Evolutionary conservation across 1,140 invertebrate species (phyloP), one percentile per base, ranked within the genome.

Genomic region (Heliconius hermathena): DNA sequence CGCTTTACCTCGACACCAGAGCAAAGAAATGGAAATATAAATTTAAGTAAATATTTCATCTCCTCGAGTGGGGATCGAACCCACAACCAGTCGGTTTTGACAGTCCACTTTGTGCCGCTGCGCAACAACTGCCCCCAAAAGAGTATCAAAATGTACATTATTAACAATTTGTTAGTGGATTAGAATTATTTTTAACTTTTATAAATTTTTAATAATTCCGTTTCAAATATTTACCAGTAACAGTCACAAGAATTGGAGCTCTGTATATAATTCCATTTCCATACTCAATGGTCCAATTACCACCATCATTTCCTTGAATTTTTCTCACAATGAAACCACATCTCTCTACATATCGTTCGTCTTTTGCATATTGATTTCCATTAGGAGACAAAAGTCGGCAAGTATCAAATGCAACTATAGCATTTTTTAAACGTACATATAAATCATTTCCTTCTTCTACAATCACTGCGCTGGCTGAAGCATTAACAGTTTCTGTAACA

Each of bases 281-380:
- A 79, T 89, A 91, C 1, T 77, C 70, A 75, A 94, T 93, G 71
- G 74, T 71, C 92, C 91, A 94, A 22, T 33, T 76, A 38, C 92
- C 92, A 78, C 18, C 77, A 33, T 90, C 81, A 5, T 16, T 38
- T 1, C 38, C 46, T n/a, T 74, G 80, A 2, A 90, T 80, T 49
- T 82, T 82, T 54, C 52, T 81, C 4, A 92, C 81, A 46, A 88
- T 81, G 41, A 81, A 93, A 18, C 89, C 88, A 73, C 92, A 93
- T 0, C 33, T 78, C 11, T 87, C 76, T 3, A 78, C 33, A 29
- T 81, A 78, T 66, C 73, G 74, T 18, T 57, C 16, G 71, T 87
- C 76, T 52, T 74, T 83, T n/a, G 85, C 33, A 41, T 22, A 77
- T 20, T 74, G 38, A 41, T 76, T 80, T 46, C 85, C 87, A 76